Evolutionary conservation across 2,888 invertebrate species (phyloP), one percentile per base, ranked within the genome.

Genomic region (Mechanitis mazaeus): DNA sequence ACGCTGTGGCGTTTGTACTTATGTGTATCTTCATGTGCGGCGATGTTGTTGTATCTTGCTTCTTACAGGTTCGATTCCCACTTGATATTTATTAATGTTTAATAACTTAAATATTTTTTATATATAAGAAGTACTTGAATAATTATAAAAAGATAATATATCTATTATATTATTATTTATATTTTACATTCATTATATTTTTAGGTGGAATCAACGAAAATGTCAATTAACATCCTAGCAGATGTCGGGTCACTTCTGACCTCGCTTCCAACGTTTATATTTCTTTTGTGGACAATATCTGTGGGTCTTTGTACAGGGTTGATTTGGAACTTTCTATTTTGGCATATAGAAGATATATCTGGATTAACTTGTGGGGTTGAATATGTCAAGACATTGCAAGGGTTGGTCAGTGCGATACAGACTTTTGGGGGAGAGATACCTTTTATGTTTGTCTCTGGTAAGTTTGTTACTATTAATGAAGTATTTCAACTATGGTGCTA

Each of bases 291-390:
- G 94, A 95, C 96, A 61, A 92, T 96, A 64, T 92, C 92, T 1
- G 94, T 96, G 33, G 98, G 98, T 0, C 90, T 97, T 68, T 94
- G 96, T 72, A 96, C 96, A 0, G 96, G 95, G 0, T 83, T 97
- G 0, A 87, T 97, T 33, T 97, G 97, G 95, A 94, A 96, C 71
- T 98, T 97, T 77, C 85, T 97, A 0, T 96, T 96, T 77, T 96
- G 96, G 95, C 93, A 95, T 69, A 83, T 96, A 12, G 96, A 97
- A 80, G 94, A 95, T 66, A 83, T 96, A 60, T 93, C 93, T 0
- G 78, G 75, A 0, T 58, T 75, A 60, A 77, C 84, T 57, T 92
- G 88, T 63, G 83, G 86, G 50, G 83, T 84, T 0, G 81, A 85
- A 11, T 93, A 93, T 77, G 90, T 93, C n/a, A 95, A 95, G 78